Evolutionary conservation across 2,797 vertebrate species (phyloP), one percentile per base, ranked within the genome.

Genomic region (Odontamblyopus rebecca): DNA sequence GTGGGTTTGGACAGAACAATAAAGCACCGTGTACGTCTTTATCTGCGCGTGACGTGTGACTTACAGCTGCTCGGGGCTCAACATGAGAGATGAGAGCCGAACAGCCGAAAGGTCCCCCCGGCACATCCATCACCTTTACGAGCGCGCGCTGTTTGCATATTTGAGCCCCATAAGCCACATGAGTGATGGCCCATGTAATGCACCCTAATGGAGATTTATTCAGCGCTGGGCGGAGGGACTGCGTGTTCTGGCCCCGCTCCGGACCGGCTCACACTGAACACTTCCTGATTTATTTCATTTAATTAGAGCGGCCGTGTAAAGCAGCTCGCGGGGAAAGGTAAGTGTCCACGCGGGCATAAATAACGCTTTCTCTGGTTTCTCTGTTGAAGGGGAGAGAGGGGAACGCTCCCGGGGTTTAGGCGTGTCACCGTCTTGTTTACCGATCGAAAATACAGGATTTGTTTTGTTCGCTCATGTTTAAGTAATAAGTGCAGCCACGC

Each of bases 271-370:
- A 72, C 41, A 73, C 74, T 75, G 79, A n/a, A 19, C 61, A 62
- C 59, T 35, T 86, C 81, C 90, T 91, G 64, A 96, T 95, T 95
- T 95, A 95, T 95, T 94, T 93, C 92, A 93, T 96, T 97, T 97
- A 96, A 96, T 97, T 97, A 97, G 95, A 95, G 90, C 93, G 93
- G 93, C 92, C 93, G 95, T 95, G 94, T 96, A 96, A 96, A 96
- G 94, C 91, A 93, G 91, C 95, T 93, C 89, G 88, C 89, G 87
- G 94, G 94, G 94, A 93, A 95, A 90, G 93, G 89, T 93, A 91
- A 94, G 93, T 91, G 88, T 92, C 92, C 77, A 92, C 86, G 82
- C 88, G 91, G 83, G 85, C 90, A 96, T 97, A 97, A 97, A 97
- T 97, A 96, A 96, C 93, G 78, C 57, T 76, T 80, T 76, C 75